These are phyloP conservation scores for Phaethornis superciliosus DNA, from an alignment of 2,113 vertebrate species.

Conservation along the genomic window DNA sequence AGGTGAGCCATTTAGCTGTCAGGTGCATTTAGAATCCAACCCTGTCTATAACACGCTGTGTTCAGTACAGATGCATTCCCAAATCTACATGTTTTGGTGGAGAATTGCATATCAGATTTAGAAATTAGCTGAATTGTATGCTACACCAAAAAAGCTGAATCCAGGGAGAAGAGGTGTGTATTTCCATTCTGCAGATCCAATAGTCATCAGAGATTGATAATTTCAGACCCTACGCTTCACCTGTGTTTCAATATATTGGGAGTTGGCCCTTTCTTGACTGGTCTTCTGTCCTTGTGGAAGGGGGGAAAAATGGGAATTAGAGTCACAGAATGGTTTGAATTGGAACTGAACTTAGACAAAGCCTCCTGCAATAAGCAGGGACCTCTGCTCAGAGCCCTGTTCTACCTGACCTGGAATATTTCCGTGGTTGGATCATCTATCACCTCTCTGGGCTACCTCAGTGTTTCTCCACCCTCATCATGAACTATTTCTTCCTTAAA, in stretches of 20 bases:
- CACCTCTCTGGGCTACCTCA: too few species aligned
- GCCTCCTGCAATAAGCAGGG: background rate
- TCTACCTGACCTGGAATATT: background rate
- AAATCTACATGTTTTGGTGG: background rate
- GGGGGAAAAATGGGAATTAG: background rate
- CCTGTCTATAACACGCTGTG: background rate
- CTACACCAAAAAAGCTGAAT: background rate
- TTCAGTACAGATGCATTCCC: background rate
- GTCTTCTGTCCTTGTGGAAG: background rate
- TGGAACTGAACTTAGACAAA: background rate
- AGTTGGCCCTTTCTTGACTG: background rate
- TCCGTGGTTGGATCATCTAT: background rate
- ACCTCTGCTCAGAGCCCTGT: background rate
- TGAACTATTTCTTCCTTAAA: background rate
- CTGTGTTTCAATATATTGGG: background rate
- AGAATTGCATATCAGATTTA: background rate
- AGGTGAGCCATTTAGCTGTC: slow-evolving; percentile 10
- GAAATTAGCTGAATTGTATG: background rate
- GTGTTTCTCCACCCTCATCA: background rate
- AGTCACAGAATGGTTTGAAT: background rate
- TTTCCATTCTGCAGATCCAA: background rate
- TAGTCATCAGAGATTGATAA: background rate
- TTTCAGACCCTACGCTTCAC: background rate
- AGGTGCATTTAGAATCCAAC: background rate
- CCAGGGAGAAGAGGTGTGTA: background rate